Evolutionary conservation across 2,888 invertebrate genomes (phyloP).

Genomic region (Apamea sordens): DNA sequence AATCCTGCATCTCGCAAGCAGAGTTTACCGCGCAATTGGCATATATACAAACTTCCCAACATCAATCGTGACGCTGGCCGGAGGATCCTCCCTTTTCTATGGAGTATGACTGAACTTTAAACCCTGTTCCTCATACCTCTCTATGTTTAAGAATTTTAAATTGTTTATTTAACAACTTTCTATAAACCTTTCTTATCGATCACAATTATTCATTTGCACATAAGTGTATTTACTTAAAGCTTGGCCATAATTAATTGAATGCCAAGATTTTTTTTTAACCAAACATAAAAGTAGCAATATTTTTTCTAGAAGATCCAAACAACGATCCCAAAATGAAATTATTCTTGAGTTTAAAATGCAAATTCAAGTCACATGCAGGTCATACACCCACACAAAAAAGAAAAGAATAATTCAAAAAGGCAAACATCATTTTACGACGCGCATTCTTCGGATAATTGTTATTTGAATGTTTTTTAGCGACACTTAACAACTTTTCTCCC

Average conservation of each 20-base stretch:
- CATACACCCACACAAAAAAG: not conserved
- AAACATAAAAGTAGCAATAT: not conserved
- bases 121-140: too few relatives aligned
- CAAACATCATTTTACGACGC: slow-evolving; percentile 25
- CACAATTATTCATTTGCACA: not conserved
- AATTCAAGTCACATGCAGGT: slow-evolving; percentile 3
- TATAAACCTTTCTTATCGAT: not conserved
- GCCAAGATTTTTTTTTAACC: too few relatives aligned
- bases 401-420: not conserved
- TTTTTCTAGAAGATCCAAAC: not conserved
- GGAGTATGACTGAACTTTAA: too few relatives aligned
- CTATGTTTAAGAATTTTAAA: too few relatives aligned
- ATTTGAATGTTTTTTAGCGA: slow-evolving; percentile 24
- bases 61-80: too few relatives aligned
- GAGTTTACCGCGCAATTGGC: too few relatives aligned
- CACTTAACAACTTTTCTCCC: slow-evolving; percentile 38
- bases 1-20: too few relatives aligned
- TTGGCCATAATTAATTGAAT: not conserved
- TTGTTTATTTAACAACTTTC: too few relatives aligned
- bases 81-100: too few relatives aligned
- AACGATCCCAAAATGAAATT: not conserved
- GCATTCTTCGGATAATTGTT: slow-evolving; percentile 10
- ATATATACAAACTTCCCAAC: too few relatives aligned
- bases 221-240: not conserved
- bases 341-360: not conserved